phyloP scores from a whole-genome alignment of 1,140 invertebrate species.

The Sitobion miscanthi region DNA sequence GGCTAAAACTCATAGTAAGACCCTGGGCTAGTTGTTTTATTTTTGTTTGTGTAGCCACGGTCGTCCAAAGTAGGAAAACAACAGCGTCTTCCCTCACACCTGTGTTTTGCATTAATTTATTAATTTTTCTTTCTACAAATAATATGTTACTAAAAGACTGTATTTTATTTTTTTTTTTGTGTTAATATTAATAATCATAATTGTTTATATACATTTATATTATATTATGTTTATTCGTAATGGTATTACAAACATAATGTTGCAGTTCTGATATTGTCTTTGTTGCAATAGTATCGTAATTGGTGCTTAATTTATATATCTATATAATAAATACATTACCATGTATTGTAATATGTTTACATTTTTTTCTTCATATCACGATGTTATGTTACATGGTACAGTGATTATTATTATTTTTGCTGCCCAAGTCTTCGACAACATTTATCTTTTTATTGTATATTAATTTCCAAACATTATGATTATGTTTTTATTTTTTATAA shows the following conservation, averaged over 20 bases:
- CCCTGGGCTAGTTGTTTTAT: neutral
- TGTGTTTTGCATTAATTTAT: neutral
- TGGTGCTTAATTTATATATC: constrained; percentile 38
- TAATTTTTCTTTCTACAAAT: constrained; percentile 31
- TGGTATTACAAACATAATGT: constrained; percentile 30
- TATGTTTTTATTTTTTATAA: neutral
- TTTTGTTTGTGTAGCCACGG: neutral
- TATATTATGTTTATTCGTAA: constrained; percentile 35
- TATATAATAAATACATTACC: constrained; percentile 7
- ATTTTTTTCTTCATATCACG: neutral
- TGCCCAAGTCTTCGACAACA: constrained; percentile 28
- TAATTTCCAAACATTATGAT: constrained; percentile 33
- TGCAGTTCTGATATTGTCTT: constrained; percentile 43
- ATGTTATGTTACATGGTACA: constrained; percentile 38
- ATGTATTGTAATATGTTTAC: neutral
- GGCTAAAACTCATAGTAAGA: neutral
- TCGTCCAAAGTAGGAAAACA: neutral
- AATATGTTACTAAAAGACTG: constrained; percentile 55
- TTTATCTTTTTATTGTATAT: constrained; percentile 53
- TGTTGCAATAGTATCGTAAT: constrained; percentile 46
- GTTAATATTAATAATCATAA: constrained; percentile 41
- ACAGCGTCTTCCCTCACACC: neutral
- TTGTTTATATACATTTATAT: constrained; percentile 52
- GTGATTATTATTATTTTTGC: constrained; percentile 36
- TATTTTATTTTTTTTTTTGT: constrained; percentile 44